A percentile compares a stretch with the other conserved stretches of the same genome.
Evolutionary conservation across 2,888 invertebrate species (phyloP).

Genomic region (Flexamia atlantica): DNA sequence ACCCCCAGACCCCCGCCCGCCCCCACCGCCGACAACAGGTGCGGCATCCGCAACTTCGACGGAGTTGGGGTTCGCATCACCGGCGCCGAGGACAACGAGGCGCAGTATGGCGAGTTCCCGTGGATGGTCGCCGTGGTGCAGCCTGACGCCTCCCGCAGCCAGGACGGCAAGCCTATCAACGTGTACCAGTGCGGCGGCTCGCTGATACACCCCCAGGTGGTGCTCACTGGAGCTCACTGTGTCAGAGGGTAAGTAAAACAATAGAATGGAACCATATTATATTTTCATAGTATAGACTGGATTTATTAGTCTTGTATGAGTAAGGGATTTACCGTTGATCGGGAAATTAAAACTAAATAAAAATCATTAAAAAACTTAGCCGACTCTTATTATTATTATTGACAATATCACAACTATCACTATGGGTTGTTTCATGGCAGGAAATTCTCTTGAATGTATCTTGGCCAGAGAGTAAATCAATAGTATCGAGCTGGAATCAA

Average conservation of each 20-base stretch:
- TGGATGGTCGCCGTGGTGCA: constrained; percentile 87
- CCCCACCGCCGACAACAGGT: neutral
- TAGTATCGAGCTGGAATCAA: too few relatives aligned
- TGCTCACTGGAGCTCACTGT: constrained; percentile 90
- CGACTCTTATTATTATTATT: too few relatives aligned
- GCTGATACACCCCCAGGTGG: constrained; percentile 85
- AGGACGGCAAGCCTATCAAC: constrained; percentile 76
- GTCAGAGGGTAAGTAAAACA: constrained; percentile 79
- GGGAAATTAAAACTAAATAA: too few relatives aligned
- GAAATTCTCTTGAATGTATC: too few relatives aligned
- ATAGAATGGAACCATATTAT: too few relatives aligned
- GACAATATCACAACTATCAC: too few relatives aligned
- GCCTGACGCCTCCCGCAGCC: constrained; percentile 76
- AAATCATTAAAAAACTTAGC: too few relatives aligned
- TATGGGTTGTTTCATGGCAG: too few relatives aligned
- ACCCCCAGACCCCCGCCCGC: neutral
- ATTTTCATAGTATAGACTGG: too few relatives aligned
- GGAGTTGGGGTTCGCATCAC: constrained; percentile 76
- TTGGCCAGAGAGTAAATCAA: too few relatives aligned
- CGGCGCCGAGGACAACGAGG: constrained; percentile 79
- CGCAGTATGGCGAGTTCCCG: constrained; percentile 88
- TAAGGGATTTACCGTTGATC: too few relatives aligned
- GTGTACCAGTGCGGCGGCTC: constrained; percentile 90
- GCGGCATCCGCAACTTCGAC: constrained; percentile 34
- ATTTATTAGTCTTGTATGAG: too few relatives aligned